These are phyloP conservation scores for Crocallis elinguaria DNA, from an alignment of 2,888 invertebrate genomes.

Conservation along the genomic window DNA sequence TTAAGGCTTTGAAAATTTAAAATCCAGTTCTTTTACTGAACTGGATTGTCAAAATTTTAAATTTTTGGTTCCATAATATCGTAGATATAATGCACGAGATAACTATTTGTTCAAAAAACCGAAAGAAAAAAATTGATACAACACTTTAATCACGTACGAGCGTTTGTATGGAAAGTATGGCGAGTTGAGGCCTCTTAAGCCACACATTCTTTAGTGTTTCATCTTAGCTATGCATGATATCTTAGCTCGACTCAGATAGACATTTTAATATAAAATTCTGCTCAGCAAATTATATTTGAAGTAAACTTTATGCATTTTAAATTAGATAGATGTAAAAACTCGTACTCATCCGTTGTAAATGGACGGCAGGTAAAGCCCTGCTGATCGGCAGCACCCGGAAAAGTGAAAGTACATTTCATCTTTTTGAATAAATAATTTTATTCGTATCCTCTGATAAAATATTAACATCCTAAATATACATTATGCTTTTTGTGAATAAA, in stretches of 20 bases:
- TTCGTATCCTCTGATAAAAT: slow-evolving; percentile 9
- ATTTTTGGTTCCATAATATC: too few relatives aligned
- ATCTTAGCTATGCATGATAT: too few relatives aligned
- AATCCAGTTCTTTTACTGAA: too few relatives aligned
- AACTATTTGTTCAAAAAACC: too few relatives aligned
- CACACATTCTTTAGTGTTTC: too few relatives aligned
- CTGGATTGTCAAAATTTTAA: too few relatives aligned
- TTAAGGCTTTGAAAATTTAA: too few relatives aligned
- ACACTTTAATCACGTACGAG: too few relatives aligned
- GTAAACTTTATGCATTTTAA: slow-evolving; percentile 16
- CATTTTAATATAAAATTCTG: neutral
- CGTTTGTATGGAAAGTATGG: too few relatives aligned
- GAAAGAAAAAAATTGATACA: too few relatives aligned
- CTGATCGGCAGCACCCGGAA: neutral
- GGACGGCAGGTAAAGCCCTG: slow-evolving; percentile 18
- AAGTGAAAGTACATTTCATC: slow-evolving; percentile 1
- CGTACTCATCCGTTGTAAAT: slow-evolving; percentile 12
- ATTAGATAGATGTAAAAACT: slow-evolving; percentile 10
- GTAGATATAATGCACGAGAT: too few relatives aligned
- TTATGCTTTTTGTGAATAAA: slow-evolving; percentile 24
- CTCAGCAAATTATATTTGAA: neutral
- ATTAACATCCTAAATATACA: slow-evolving; percentile 24
- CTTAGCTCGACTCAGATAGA: neutral
- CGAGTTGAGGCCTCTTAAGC: too few relatives aligned
- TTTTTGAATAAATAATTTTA: slow-evolving; percentile 26